Evolutionary conservation across 2,113 vertebrate species (phyloP).

Genomic region (Saguinus imperator): DNA sequence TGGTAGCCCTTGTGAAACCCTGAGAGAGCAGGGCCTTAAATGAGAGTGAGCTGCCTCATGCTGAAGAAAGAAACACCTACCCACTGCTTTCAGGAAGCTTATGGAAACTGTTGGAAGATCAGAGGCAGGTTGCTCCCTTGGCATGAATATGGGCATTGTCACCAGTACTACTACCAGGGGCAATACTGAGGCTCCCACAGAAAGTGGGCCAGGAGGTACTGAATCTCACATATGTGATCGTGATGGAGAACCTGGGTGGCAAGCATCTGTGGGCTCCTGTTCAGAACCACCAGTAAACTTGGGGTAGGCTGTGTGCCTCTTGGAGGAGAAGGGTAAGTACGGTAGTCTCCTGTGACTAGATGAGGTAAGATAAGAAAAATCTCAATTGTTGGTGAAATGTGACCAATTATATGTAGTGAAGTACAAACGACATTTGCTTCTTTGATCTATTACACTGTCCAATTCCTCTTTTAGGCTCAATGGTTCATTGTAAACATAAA

Average conservation of each 20-base stretch:
- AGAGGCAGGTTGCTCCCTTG: background rate
- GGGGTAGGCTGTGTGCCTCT: background rate
- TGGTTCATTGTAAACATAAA: background rate
- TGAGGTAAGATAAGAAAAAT: background rate
- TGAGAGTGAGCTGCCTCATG: background rate
- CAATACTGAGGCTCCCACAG: background rate
- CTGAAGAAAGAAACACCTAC: background rate
- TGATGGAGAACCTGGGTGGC: background rate
- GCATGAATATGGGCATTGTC: background rate
- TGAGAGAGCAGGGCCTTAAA: background rate
- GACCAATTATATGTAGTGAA: background rate
- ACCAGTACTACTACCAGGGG: background rate
- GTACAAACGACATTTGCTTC: background rate
- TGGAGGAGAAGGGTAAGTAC: rapidly evolving
- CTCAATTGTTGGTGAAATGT: background rate
- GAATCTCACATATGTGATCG: rapidly evolving
- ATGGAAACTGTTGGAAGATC: background rate
- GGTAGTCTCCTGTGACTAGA: background rate
- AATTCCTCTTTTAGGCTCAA: background rate
- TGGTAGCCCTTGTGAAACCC: background rate
- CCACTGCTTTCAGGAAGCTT: background rate
- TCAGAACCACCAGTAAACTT: background rate
- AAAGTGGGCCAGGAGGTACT: background rate
- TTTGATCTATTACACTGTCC: background rate
- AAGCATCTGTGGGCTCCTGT: background rate